Base-by-base conservation (phyloP, 1,140 invertebrate species). In the Cyphomyrmex costatus region DNA sequence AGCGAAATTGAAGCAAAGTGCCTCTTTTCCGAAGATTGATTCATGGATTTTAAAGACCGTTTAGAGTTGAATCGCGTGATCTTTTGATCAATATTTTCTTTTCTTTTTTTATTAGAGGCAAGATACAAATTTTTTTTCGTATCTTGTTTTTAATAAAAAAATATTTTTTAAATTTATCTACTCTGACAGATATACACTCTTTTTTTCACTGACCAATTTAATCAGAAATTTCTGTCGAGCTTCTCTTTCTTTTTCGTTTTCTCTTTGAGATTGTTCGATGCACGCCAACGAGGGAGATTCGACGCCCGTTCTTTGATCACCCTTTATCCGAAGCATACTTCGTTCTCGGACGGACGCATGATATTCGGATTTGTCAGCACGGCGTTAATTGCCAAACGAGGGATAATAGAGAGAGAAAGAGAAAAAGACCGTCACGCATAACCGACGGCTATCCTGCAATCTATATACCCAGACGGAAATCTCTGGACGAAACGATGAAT, bases 301-400 rank as follows among this genome's bases (percentile, higher is more conserved):
- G 30, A 70, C 49, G 30, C 33, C 16, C 12, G 27, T 83, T 83
- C 27, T 83, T 60, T 70, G 49, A 80, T 53, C 61, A 42, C 21
- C 3, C 33, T 80, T 70, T 70, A 70, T 58, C 10, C 21, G 78
- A 16, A n/a, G 65, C 33, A 56, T 58, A 56, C 46, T 80, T 70
- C 21, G 42, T 49, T 36, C 16, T 19, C 19, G 19, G 36, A 68
- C 10, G 49, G 27, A n/a, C 42, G 21, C 33, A 21, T 56, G 53
- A 68, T 74, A 73, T 61, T 19, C 19, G 77, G 46, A 88, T 86
- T 77, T 58, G 51, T 76, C 42, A 42, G 42, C 24, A 14, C 7
- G 46, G 49, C 65, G 51, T 49, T 87, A 87, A 84, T 70, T 82
- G 78, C 12, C 61, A 68, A 71, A 42, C 58, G 63, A 27, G 56